A percentile compares a stretch with the other conserved stretches of the same genome.
Evolutionary conservation across 2,113 vertebrate genomes (phyloP).

Genomic region (Heliornis fulica): DNA sequence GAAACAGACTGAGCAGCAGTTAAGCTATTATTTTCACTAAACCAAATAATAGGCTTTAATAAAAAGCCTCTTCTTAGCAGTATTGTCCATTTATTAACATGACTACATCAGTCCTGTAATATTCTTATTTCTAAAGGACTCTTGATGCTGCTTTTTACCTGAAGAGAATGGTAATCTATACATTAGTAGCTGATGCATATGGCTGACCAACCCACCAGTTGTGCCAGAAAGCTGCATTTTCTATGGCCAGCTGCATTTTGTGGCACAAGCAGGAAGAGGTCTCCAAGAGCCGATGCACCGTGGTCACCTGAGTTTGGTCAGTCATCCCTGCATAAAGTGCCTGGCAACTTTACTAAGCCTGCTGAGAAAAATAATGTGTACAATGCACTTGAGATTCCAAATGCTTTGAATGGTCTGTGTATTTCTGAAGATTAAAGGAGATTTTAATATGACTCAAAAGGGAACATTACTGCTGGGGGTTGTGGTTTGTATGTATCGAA

Average conservation of each 20-base stretch:
- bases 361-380: neutral
- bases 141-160: neutral
- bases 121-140: neutral
- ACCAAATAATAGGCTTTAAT: conserved; percentile 35
- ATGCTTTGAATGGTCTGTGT: neutral
- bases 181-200: neutral
- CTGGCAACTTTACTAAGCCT: neutral
- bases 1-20: neutral
- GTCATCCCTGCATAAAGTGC: neutral
- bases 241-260: neutral
- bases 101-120: neutral
- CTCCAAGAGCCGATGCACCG: neutral
- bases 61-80: neutral
- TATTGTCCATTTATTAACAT: neutral
- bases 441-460: neutral
- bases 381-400: neutral
- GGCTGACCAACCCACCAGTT: neutral
- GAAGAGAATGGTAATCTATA: neutral
- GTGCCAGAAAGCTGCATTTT: neutral
- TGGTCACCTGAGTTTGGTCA: neutral
- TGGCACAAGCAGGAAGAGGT: neutral
- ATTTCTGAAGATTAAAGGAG: neutral
- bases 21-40: conserved; percentile 40
- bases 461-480: neutral
- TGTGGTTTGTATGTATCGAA: neutral